Evolutionary conservation across 1,140 invertebrate genomes (phyloP), one percentile per base, ranked within the genome.

Genomic region (Aphelenchoides fujianensis): DNA sequence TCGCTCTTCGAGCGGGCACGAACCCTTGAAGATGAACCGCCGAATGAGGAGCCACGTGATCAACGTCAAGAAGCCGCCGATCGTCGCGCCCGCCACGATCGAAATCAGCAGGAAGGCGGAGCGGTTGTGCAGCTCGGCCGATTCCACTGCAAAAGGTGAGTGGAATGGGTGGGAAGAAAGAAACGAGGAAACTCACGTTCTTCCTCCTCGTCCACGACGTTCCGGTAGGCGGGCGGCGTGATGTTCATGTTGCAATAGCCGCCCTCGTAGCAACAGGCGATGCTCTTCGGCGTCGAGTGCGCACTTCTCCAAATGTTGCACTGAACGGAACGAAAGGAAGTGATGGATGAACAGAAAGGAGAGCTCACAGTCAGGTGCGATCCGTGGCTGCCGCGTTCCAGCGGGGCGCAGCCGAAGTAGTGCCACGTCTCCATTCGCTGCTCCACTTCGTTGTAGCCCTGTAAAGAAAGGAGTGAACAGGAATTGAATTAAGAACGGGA

Each of bases 201-300:
- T 30, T 36, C 36, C 28, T 28, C 27, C 5, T 61, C 0, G 12
- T 34, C 36, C 5, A 73, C n/a, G 2, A 74, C 59, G 52, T 32
- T 64, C 2, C 37, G 3, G n/a, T 31, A 76, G 27, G 16, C 27
- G 16, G 78, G 78, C 5, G 78, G 74, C 2, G 59, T 62, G 36
- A 83, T 27, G 54, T 83, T 69, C 34, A 35, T 63, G 37, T 83
- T 83, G 59, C 82, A 83, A 36, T 63, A 77, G 61, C 75, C 41
- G 9, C 82, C 82, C 59, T 84, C 82, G 66, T 83, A 82, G 32
- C 76, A 78, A 68, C 76, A 78, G 7, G 66, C 70, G 53, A 78
- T 81, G 3, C 37, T 30, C n/a, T n/a, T 55, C 19, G 74, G 79
- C 31, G 3, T 68, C n/a, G 68, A 55, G 36, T 78, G 76, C 23